Evolutionary conservation across 2,113 vertebrate genomes (phyloP).

Genomic region (Aegithalos caudatus): DNA sequence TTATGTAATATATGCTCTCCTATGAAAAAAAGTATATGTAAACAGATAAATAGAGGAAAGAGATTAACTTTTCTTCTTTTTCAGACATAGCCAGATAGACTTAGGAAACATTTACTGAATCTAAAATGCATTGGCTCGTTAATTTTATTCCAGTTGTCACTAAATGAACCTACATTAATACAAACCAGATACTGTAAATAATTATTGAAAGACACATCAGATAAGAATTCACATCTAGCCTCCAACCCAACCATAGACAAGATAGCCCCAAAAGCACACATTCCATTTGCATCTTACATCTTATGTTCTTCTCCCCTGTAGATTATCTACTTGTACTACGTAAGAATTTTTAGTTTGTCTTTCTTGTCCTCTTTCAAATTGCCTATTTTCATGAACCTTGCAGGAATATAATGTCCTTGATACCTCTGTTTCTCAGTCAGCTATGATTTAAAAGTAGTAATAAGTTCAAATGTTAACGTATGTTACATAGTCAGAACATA

Average conservation of each 20-base stretch:
- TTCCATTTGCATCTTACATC: background rate
- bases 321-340: background rate
- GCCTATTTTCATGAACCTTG: background rate
- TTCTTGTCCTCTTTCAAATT: background rate
- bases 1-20: background rate
- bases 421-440: background rate
- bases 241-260: background rate
- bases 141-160: background rate
- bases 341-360: background rate
- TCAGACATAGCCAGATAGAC: background rate
- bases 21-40: background rate
- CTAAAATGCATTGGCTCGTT: background rate
- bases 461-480: background rate
- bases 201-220: background rate
- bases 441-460: background rate
- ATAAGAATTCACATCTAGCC: background rate
- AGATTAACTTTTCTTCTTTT: background rate
- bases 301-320: background rate
- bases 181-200: background rate
- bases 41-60: background rate
- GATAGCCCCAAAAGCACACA: background rate
- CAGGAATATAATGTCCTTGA: background rate
- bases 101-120: background rate
- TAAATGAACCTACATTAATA: background rate
- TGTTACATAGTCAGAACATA: background rate